Evolutionary conservation across 1,140 invertebrate species (phyloP), one percentile per base, ranked within the genome.

Genomic region (Drosophila athabasca): DNA sequence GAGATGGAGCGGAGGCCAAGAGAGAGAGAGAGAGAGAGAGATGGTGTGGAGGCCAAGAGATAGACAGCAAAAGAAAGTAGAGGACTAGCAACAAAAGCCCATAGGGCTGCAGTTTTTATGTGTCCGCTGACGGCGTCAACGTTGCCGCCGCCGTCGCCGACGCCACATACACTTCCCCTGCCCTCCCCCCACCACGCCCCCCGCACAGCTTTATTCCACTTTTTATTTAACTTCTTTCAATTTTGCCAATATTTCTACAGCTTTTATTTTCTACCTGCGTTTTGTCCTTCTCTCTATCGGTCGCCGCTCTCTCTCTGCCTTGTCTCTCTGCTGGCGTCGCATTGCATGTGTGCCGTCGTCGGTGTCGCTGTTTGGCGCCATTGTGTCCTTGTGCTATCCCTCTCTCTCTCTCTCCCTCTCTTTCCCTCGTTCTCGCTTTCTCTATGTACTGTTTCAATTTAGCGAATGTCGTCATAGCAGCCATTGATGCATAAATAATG

Each of bases 401-500:
- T 13, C 41, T 29, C 41, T 7, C 17, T 13, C 8, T 15, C 11
- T 31, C 22, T 11, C 41, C 1, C 13, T 19, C 15, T n/a, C 26
- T 51, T 19, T 24, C 19, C 44, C 31, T 13, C 19, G n/a, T 7
- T 15, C 11, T 22, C 7, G 8, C 49, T n/a, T 43, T n/a, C 72
- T 57, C 66, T 81, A 68, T 81, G 73, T 80, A 87, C 74, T 78
- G 81, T 85, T 87, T 85, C 81, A 85, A 85, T 85, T 85, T 85
- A 85, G 81, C 81, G 81, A 82, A 85, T 85, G 81, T 81, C 81
- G 81, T 85, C 81, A 85, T 85, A 85, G 81, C 81, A 85, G 81
- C 82, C 78, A 85, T 85, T 85, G 81, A 85, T 85, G 81, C 81
- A 85, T 85, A 85, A 85, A 85, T 85, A 85, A 85, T 85, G 82